These are phyloP conservation scores for Drosophila lini DNA, from an alignment of 1,140 invertebrate species.

Conservation along the genomic window DNA sequence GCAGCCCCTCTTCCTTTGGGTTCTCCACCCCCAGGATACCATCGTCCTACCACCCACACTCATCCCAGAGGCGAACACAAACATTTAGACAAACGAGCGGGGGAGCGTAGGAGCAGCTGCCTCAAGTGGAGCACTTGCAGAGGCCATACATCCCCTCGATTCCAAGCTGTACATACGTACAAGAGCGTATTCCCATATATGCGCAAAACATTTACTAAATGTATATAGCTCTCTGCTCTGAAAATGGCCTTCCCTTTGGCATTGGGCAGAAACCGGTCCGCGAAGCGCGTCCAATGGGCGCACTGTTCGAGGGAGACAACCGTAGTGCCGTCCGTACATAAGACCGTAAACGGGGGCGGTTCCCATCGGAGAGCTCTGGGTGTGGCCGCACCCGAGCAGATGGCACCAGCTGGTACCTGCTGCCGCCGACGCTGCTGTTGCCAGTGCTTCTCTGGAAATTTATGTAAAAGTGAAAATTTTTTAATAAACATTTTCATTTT, in stretches of 20 bases:
- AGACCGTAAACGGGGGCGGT: conserved; percentile 45
- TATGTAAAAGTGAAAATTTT: conserved; percentile 82
- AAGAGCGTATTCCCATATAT: conserved; percentile 24
- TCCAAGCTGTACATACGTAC: conserved; percentile 5
- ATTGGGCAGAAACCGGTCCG: conserved; percentile 70
- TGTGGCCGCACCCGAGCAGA: conserved; percentile 51
- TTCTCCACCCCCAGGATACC: conserved; percentile 3
- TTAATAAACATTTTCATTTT: conserved; percentile 82
- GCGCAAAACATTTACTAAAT: conserved; percentile 13
- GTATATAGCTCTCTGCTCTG: conserved; percentile 27
- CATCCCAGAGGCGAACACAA: conserved; percentile 46
- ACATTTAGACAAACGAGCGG: conserved; percentile 68
- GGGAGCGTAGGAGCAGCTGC: conserved; percentile 66
- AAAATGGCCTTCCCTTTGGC: conserved; percentile 52
- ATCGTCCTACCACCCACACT: conserved; percentile 6
- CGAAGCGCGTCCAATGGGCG: conserved; percentile 44
- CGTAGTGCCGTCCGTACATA: conserved; percentile 53
- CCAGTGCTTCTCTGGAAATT: conserved; percentile 30
- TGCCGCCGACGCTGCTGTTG: conserved; percentile 25
- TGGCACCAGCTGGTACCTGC: conserved; percentile 61
- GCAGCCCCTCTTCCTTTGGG: conserved; percentile 1
- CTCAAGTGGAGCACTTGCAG: conserved; percentile 68
- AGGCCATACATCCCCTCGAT: conserved; percentile 32
- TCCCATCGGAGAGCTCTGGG: conserved; percentile 43
- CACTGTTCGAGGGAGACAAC: conserved; percentile 57